Evolutionary conservation across 2,888 invertebrate species (phyloP), one percentile per base, ranked within the genome.

Genomic region (Neoscelio sp.): DNA sequence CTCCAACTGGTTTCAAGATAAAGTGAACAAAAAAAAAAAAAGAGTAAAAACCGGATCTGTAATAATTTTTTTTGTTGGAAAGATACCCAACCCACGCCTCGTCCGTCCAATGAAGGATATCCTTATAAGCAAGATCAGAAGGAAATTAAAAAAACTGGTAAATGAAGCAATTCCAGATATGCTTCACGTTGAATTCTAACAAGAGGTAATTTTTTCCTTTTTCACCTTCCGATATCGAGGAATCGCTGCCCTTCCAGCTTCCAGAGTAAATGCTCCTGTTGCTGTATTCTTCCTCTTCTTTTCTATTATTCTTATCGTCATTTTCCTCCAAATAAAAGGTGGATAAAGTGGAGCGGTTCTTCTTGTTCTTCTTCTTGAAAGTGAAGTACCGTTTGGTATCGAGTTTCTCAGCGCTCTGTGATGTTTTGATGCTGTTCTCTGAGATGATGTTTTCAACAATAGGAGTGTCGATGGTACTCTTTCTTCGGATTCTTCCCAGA

Each of bases 241-340:
- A 81, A 56, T 80, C 68, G 28, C 60, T 82, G 42, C 74, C 74
- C 17, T 70, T 73, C 80, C 80, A 84, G 18, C 82, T 62, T 0
- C 80, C 78, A 1, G 60, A 76, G 48, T 82, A 81, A 13, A 80
- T 81, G 60, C 84, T 84, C 17, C 80, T 83, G 46, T 87, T 87
- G 8, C 84, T 78, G 48, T 88, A 89, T 56, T 86, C 80, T n/a
- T 88, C 87, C 20, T 86, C 83, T 13, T 65, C 48, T 8, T 17
- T 44, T 10, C n/a, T 54, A n/a, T 20, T 74, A 46, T 64, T 54
- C 33, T 56, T 52, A 6, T 46, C 30, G 10, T 80, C 67, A 10
- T 86, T 85, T 56, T 88, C 85, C 3, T 44, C 35, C 56, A 90
- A 80, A 44, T 91, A 91, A 80, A 91, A 91, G 0, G 87, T 90